A percentile compares a stretch with the other conserved stretches of the same genome.
Evolutionary conservation across 2,888 invertebrate species (phyloP).

Genomic region (Macropis europaea): DNA sequence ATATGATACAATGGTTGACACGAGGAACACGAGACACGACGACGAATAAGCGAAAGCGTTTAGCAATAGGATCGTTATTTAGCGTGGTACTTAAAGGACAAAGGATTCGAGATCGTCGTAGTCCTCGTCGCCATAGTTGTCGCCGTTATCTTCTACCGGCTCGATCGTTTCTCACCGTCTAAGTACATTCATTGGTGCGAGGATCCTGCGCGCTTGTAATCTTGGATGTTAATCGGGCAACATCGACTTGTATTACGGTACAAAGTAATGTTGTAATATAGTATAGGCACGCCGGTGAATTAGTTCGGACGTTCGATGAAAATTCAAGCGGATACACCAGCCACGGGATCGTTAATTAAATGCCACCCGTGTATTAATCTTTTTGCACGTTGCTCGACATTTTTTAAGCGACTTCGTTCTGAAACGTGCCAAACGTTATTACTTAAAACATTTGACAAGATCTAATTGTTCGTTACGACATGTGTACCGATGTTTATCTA

Average conservation of each 20-base stretch:
- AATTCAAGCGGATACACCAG: background rate
- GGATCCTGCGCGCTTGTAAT: conserved; percentile 45
- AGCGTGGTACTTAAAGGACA: conserved; percentile 33
- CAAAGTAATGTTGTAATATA: conserved; percentile 45
- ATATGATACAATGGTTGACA: no score
- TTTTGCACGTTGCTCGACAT: background rate
- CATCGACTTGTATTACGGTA: conserved; percentile 52
- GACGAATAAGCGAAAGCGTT: no score
- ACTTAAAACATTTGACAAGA: no score
- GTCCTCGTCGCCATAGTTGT: conserved; percentile 33
- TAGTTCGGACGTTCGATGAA: conserved; percentile 33
- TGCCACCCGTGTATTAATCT: conserved; percentile 9
- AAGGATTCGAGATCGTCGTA: conserved; percentile 37
- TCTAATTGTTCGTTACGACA: no score
- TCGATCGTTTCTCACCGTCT: conserved; percentile 64
- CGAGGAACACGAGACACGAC: no score
- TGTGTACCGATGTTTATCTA: no score
- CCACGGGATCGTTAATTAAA: conserved; percentile 17
- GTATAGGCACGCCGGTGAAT: conserved; percentile 22
- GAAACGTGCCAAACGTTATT: no score
- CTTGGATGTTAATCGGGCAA: conserved; percentile 55
- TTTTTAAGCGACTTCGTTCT: no score
- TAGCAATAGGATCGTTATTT: no score
- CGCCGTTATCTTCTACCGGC: conserved; percentile 50
- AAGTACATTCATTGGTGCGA: conserved; percentile 56